Conservation (phyloP, 2,888 invertebrate species). For the Leptothorax acervorum region DNA sequence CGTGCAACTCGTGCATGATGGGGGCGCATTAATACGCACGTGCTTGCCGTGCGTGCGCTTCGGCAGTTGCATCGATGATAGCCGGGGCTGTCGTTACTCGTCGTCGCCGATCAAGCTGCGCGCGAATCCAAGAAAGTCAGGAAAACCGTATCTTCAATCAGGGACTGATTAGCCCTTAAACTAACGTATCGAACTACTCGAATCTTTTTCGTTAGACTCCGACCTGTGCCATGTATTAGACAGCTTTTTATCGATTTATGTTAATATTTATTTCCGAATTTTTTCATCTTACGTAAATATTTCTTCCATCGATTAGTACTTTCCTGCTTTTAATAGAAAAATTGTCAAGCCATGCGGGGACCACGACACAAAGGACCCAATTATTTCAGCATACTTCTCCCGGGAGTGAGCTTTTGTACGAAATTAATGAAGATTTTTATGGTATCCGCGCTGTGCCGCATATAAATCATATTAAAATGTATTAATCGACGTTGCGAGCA, state of each 20-base stretch:
- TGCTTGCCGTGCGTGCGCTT: constrained; percentile 47
- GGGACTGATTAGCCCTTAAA: not conserved
- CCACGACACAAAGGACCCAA: constrained; percentile 26
- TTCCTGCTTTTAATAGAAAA: constrained; percentile 15
- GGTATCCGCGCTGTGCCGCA: constrained; percentile 23
- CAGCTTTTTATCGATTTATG: not conserved
- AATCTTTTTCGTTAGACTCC: not conserved
- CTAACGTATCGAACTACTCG: not conserved
- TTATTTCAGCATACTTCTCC: constrained; percentile 30
- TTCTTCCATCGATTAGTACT: not conserved
- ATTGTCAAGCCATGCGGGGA: constrained; percentile 29
- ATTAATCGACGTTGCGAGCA: constrained; percentile 49
- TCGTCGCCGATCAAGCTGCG: not conserved
- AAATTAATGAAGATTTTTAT: constrained; percentile 47
- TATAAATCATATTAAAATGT: constrained; percentile 53
- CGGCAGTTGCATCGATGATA: constrained; percentile 48
- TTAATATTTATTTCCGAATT: not conserved
- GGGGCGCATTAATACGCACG: constrained; percentile 52
- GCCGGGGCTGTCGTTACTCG: not conserved
- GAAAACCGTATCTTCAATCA: not conserved
- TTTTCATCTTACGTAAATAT: not conserved
- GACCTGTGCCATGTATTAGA: not conserved
- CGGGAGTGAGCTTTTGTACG: constrained; percentile 26
- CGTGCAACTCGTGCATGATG: constrained; percentile 32
- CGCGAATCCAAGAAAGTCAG: constrained; percentile 19